Percentiles rank a stretch among this genome's conserved stretches.
phyloP scores from a whole-genome alignment of 1,140 invertebrate species.

The Caerostris darwini region DNA sequence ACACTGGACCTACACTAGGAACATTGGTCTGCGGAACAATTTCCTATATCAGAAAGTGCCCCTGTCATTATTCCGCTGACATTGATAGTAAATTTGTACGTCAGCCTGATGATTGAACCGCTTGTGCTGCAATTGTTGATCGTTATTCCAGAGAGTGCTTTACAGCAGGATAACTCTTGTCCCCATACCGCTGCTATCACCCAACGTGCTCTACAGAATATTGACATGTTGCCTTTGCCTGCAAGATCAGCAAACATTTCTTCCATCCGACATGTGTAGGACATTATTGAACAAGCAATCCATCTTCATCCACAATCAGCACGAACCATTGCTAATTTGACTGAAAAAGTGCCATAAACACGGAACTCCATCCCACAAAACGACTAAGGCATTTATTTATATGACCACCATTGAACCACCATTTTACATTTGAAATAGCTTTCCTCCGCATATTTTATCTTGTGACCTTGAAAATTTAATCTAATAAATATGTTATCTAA shows the following conservation, averaged over 20 bases:
- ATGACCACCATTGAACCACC: too few species aligned
- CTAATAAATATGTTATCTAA: too few species aligned
- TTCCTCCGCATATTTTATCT: too few species aligned
- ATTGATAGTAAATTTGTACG: constrained; percentile 39
- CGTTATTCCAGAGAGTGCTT: constrained; percentile 45
- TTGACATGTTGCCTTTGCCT: constrained; percentile 22
- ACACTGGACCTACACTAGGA: constrained; percentile 39
- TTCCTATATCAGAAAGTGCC: constrained; percentile 33
- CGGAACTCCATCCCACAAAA: constrained; percentile 32
- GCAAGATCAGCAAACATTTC: background rate
- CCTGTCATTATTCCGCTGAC: background rate
- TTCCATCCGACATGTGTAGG: background rate
- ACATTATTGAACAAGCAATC: background rate
- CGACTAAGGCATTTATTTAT: background rate
- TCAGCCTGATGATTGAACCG: constrained; percentile 31
- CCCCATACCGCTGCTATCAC: constrained; percentile 54
- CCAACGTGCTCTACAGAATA: background rate
- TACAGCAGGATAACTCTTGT: constrained; percentile 71
- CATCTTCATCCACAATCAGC: constrained; percentile 24
- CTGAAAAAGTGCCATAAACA: constrained; percentile 60
- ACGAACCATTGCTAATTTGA: background rate
- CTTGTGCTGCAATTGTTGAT: constrained; percentile 44
- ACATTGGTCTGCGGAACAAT: constrained; percentile 15
- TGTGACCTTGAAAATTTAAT: too few species aligned
- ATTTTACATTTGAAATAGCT: too few species aligned